phyloP scores from a whole-genome alignment of 2,797 vertebrate genomes.

The Bucorvus abyssinicus region DNA sequence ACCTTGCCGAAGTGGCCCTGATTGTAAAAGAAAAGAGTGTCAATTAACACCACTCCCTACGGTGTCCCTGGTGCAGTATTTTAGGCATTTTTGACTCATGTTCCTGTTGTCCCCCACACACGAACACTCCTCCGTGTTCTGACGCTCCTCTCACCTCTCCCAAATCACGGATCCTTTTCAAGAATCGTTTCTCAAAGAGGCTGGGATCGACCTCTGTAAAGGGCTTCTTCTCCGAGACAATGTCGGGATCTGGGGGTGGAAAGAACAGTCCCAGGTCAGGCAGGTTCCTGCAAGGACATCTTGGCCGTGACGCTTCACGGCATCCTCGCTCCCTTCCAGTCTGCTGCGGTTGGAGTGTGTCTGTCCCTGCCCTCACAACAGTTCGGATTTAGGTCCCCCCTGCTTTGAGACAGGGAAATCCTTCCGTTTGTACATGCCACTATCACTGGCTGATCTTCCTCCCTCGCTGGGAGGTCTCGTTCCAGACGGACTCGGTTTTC shows the following conservation, averaged over 20 bases:
- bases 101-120: too few species aligned
- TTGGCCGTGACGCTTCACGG: too few species aligned
- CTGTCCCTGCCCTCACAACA: neutral
- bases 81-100: rapidly evolving
- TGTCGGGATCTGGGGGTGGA: slow-evolving; percentile 80
- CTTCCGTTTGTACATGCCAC: rapidly evolving
- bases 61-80: rapidly evolving
- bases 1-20: slow-evolving; percentile 98
- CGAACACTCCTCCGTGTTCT: rapidly evolving
- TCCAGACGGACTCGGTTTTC: neutral
- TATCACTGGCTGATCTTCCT: neutral
- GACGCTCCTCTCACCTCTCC: slow-evolving; percentile 82
- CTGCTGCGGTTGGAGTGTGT: rapidly evolving
- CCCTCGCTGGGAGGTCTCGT: neutral
- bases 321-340: neutral
- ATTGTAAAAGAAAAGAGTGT: neutral
- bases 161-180: slow-evolving; percentile 88
- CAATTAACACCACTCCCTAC: neutral
- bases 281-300: neutral
- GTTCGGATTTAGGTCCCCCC: neutral
- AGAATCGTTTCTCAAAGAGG: slow-evolving; percentile 92
- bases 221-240: slow-evolving; percentile 81
- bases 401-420: neutral
- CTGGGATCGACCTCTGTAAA: slow-evolving; percentile 89
- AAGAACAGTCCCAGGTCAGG: neutral